These are phyloP conservation scores for Sylvia atricapilla DNA, from an alignment of 2,113 vertebrate genomes.

Conservation along the genomic window DNA sequence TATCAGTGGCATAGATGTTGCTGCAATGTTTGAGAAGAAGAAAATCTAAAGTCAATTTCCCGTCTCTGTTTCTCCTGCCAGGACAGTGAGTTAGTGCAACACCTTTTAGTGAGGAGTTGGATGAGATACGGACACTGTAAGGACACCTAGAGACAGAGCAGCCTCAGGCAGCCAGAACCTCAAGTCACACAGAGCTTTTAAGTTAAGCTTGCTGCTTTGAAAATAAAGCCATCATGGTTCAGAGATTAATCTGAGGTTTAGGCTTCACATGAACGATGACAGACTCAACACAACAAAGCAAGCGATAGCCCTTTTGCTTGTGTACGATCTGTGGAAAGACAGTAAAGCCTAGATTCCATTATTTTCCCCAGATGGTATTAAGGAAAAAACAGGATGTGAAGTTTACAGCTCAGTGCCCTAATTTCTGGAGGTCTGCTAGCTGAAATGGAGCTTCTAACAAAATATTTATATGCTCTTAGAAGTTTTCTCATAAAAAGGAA, in stretches of 20 bases:
- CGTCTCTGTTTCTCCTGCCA: not conserved
- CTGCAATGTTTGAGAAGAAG: not conserved
- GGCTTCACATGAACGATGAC: not conserved
- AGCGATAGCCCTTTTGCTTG: not conserved
- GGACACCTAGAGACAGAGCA: not conserved
- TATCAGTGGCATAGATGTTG: too few relatives aligned
- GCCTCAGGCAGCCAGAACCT: not conserved
- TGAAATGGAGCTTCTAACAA: conserved; percentile 33
- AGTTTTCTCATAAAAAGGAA: not conserved
- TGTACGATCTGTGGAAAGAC: not conserved
- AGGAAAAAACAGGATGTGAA: conserved; percentile 16
- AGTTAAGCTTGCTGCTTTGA: not conserved
- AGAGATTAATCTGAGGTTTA: not conserved
- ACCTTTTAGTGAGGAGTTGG: not conserved
- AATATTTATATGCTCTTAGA: conserved; percentile 28
- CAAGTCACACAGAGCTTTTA: not conserved
- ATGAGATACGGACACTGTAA: not conserved
- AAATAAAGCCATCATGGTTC: not conserved
- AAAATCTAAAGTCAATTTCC: not conserved
- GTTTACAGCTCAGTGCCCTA: conserved; percentile 35
- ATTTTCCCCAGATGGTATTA: conserved; percentile 14
- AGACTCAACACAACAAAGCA: not conserved
- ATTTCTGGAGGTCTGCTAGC: conserved; percentile 49
- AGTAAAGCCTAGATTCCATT: not conserved
- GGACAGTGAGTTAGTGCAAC: not conserved